A percentile compares a stretch with the other conserved stretches of the same genome.
Evolutionary conservation across 1,140 invertebrate genomes (phyloP).

Genomic region (Procambarus virginalis): DNA sequence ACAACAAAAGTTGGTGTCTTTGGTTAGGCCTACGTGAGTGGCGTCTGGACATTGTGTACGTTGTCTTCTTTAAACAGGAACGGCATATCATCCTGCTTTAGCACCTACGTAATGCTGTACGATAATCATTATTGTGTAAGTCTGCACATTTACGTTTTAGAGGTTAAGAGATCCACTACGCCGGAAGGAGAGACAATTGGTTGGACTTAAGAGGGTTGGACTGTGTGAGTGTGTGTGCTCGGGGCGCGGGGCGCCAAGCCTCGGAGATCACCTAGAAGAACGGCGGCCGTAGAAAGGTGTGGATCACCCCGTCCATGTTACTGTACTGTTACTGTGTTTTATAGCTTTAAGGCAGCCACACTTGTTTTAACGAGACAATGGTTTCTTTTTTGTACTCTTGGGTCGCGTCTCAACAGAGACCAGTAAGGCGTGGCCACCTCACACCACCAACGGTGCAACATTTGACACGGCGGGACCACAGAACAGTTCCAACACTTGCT

Average conservation of each 20-base stretch:
- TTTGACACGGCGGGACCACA: not conserved
- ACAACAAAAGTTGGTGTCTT: not conserved
- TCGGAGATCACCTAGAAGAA: not conserved
- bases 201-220: not conserved
- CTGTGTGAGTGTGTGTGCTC: not conserved
- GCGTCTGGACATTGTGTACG: not conserved
- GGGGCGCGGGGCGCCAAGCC: no score
- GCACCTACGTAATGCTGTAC: constrained; percentile 60
- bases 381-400: constrained; percentile 40
- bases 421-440: not conserved
- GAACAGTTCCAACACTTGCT: not conserved
- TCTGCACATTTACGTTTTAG: constrained; percentile 63
- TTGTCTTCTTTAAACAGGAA: constrained; percentile 41
- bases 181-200: not conserved
- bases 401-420: constrained; percentile 1
- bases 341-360: constrained; percentile 32
- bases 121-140: constrained; percentile 66
- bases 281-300: constrained; percentile 42
- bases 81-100: constrained; percentile 56
- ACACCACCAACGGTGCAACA: not conserved
- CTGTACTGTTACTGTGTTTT: constrained; percentile 60
- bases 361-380: constrained; percentile 37
- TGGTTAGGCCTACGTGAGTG: not conserved
- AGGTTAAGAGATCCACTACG: constrained; percentile 35
- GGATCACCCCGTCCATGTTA: constrained; percentile 64